These are phyloP conservation scores for Nyctalus aviator DNA, from an alignment of 2,797 vertebrate species.

Conservation along the genomic window DNA sequence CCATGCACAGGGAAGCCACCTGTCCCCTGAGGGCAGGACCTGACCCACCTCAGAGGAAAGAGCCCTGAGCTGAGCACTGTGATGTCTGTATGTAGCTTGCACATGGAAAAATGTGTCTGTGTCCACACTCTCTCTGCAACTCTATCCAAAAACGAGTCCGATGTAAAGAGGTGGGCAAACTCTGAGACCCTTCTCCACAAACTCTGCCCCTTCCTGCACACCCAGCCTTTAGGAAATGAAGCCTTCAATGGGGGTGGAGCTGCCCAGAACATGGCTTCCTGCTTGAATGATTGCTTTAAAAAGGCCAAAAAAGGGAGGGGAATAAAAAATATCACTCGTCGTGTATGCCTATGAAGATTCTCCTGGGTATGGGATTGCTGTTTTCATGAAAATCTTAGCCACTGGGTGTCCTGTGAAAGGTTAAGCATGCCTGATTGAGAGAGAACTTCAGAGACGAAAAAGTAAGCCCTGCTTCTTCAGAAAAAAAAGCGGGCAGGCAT, in stretches of 20 bases:
- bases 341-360: rapidly evolving
- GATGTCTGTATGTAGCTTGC: rapidly evolving
- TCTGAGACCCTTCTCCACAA: neutral
- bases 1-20: neutral
- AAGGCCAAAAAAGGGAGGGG: rapidly evolving
- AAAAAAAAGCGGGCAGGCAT: constrained; percentile 27
- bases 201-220: neutral
- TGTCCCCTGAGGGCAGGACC: neutral
- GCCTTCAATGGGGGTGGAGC: neutral
- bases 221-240: neutral
- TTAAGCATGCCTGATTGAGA: neutral
- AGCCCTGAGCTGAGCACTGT: no score
- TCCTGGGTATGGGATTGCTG: neutral
- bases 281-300: neutral
- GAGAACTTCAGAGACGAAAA: neutral
- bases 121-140: neutral
- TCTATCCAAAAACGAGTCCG: neutral
- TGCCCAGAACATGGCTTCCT: no score
- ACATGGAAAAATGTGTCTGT: neutral
- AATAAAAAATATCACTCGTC: neutral
- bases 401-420: neutral
- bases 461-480: constrained; percentile 9
- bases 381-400: neutral
- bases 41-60: rapidly evolving
- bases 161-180: neutral